Evolutionary conservation across 23 tunicate species (phyloP), one percentile per base, ranked within the genome.

Genomic region (Clavelina lepadiformis): DNA sequence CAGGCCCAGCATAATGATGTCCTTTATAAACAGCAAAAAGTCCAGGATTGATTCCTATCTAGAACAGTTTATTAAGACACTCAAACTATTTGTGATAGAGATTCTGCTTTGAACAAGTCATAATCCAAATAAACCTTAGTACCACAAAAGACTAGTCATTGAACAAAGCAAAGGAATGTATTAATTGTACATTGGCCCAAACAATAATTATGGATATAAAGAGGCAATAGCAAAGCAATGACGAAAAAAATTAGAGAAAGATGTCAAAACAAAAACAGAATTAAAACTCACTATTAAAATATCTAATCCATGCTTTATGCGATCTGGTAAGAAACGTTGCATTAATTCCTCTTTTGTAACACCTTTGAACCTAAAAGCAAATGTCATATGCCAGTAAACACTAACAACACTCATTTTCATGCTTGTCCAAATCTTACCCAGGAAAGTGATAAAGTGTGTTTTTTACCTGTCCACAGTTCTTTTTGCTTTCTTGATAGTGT

Each of bases 1-100:
- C 95, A 18, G 95, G 95, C 11, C 97, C 97, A 55, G 81, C 97
- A 57, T 89, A 89, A 65, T 89, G 97, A 57, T 89, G 97, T 0
- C 89, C 89, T 63, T 89, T 81, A 46, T 81, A 89, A 25, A 83
- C 88, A 35, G 97, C 89, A 51, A 81, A 77, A 33, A 77, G 68
- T 27, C 97, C 85, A 11, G 97, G 97, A 51, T 89, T 89, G 33
- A 89, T 86, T 35, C 95, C 95, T 57, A 86, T 86, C 95, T 86
- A 47, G 38, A 83, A 76, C 8, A 67, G 11, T 33, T 34, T 32
- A 33, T 19, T 34, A 56, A 0, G 51, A 11, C 53, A 35, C 8
- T 60, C 8, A 28, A 28, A 8, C 20, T 60, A 60, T 8, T 60
- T 60, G 47, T 8, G 13, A 20, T n/a, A n/a, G n/a, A n/a, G n/a